These are phyloP conservation scores for Neoitamus cyanurus DNA, from an alignment of 2,888 invertebrate genomes.

Conservation along the genomic window DNA sequence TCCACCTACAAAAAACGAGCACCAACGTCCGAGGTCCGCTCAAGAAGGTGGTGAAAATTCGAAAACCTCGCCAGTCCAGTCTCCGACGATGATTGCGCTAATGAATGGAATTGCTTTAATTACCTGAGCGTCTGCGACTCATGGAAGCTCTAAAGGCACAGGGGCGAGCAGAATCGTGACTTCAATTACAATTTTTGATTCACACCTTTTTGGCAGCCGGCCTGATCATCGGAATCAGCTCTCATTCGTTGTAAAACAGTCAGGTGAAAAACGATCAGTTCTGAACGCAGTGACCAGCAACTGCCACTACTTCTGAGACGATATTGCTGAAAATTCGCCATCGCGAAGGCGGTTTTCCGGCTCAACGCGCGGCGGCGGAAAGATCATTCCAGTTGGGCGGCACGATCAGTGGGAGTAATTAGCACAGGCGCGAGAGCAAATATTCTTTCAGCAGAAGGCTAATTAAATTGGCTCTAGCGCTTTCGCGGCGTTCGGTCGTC, in stretches of 20 bases:
- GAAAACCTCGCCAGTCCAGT: not conserved
- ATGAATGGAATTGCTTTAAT: constrained; percentile 19
- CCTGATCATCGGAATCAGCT: not conserved
- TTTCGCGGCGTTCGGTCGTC: not conserved
- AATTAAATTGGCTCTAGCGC: not conserved
- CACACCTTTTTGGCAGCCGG: not conserved
- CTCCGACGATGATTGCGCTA: not conserved
- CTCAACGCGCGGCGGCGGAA: not conserved
- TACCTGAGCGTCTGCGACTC: not conserved
- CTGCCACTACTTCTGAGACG: not conserved
- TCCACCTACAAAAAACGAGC: not conserved
- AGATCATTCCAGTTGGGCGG: not conserved
- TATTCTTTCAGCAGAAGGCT: not conserved
- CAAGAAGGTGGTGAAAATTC: not conserved
- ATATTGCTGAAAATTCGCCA: not conserved
- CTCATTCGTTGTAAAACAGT: not conserved
- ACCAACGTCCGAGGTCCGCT: not conserved
- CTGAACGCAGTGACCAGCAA: not conserved
- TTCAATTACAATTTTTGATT: constrained; percentile 13
- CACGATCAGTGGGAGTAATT: constrained; percentile 22
- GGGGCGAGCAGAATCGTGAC: not conserved
- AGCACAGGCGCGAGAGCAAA: constrained; percentile 18
- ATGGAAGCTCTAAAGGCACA: not conserved
- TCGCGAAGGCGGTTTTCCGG: not conserved
- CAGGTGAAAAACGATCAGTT: not conserved